Evolutionary conservation across 2,888 invertebrate genomes (phyloP).

Genomic region (Orthonychiurus folsomi): DNA sequence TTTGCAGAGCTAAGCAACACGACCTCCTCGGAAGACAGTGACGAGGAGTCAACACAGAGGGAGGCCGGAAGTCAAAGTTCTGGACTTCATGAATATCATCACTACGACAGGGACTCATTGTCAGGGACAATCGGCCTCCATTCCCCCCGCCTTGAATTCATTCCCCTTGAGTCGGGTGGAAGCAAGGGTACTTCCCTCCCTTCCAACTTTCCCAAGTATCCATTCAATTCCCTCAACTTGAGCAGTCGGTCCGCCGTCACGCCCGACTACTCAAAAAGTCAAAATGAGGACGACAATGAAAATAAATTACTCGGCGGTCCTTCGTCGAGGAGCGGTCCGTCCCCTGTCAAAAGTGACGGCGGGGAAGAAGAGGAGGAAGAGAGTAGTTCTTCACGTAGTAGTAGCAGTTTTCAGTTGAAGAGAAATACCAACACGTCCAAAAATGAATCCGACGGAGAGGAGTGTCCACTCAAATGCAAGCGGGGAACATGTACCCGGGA

Average conservation of each 20-base stretch:
- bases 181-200: neutral
- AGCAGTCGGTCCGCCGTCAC: neutral
- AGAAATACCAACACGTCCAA: conserved; percentile 12
- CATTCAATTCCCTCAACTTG: conserved; percentile 4
- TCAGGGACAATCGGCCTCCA: neutral
- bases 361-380: too few species aligned
- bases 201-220: conserved; percentile 13
- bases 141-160: neutral
- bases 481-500: conserved; percentile 27
- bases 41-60: conserved; percentile 27
- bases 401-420: conserved; percentile 17
- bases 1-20: conserved; percentile 33
- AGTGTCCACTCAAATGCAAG: conserved; percentile 30
- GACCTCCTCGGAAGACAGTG: conserved; percentile 31
- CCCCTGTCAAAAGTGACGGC: conserved; percentile 14
- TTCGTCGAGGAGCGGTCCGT: neutral
- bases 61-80: conserved; percentile 12
- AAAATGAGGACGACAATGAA: conserved; percentile 5
- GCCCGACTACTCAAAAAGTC: neutral
- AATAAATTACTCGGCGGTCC: conserved; percentile 4
- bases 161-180: neutral
- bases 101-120: conserved; percentile 17
- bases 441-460: conserved; percentile 13
- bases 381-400: conserved; percentile 17
- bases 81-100: conserved; percentile 15